Percentiles rank a stretch among this genome's conserved stretches.
Conservation (phyloP, 2,888 invertebrate species). For the Megamerina dolium region DNA sequence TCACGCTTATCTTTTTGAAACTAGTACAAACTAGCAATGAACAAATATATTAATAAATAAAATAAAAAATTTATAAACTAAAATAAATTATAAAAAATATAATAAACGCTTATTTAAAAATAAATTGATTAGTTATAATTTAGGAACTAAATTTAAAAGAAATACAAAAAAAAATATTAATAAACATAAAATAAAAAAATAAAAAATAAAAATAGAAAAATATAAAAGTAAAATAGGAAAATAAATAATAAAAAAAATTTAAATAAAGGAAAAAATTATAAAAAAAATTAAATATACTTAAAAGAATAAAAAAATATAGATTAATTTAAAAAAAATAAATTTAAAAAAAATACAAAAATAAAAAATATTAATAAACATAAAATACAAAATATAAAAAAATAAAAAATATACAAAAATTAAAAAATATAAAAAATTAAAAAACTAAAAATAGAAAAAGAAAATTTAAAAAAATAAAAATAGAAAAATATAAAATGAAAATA, state of each 20-base stretch:
- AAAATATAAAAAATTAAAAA: constrained; percentile 1
- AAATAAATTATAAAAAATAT: no score
- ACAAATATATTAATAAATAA: no score
- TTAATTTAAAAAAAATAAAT: neutral
- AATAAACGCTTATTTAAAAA: no score
- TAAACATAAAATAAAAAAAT: no score
- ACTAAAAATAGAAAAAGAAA: neutral
- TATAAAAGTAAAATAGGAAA: neutral
- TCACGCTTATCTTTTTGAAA: no score
- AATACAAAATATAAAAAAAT: neutral
- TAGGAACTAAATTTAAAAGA: no score
- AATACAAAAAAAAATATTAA: no score
- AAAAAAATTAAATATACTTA: neutral
- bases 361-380: neutral
- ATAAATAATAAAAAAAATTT: neutral
- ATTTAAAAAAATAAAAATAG: neutral
- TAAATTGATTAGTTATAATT: no score
- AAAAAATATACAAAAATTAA: neutral
- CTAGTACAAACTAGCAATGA: no score
- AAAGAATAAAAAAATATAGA: neutral
- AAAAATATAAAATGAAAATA: neutral
- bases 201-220: constrained; percentile 1
- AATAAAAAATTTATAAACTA: no score
- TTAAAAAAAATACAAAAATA: neutral
- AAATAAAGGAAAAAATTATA: neutral